These are phyloP conservation scores for Paradisaea rubra DNA, from an alignment of 2,113 vertebrate species.

Conservation along the genomic window DNA sequence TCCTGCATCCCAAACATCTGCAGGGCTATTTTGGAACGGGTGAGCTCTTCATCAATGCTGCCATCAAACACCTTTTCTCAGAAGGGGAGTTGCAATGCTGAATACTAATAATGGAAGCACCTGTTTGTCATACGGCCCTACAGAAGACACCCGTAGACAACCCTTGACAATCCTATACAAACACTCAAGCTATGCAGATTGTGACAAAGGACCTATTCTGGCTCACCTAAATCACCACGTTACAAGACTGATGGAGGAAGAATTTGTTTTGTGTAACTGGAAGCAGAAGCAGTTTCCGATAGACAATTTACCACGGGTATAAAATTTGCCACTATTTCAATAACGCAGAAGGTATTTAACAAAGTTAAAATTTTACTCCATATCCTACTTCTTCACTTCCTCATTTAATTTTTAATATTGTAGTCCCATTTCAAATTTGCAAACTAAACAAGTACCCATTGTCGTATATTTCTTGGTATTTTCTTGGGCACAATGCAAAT, in stretches of 20 bases:
- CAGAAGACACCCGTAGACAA: neutral
- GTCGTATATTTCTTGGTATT: neutral
- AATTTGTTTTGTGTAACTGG: neutral
- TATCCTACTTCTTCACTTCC: neutral
- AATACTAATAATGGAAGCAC: neutral
- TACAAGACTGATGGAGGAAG: neutral
- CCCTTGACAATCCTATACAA: neutral
- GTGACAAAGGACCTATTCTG: neutral
- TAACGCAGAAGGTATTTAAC: neutral
- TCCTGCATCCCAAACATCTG: neutral
- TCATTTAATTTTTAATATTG: neutral
- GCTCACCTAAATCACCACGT: neutral
- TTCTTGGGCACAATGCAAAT: neutral
- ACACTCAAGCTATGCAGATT: neutral
- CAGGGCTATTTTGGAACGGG: fast-evolving
- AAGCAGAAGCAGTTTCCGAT: neutral
- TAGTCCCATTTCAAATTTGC: neutral
- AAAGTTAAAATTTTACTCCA: neutral
- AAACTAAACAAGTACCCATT: neutral
- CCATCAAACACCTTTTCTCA: neutral
- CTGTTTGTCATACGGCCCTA: neutral
- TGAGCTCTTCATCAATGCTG: neutral
- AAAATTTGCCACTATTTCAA: neutral
- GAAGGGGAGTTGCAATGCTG: neutral
- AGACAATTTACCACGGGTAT: neutral